A percentile compares a stretch with the other conserved stretches of the same genome.
These are phyloP conservation scores for Dexiosoma caninum DNA, from an alignment of 2,888 invertebrate species.

Conservation along the genomic window DNA sequence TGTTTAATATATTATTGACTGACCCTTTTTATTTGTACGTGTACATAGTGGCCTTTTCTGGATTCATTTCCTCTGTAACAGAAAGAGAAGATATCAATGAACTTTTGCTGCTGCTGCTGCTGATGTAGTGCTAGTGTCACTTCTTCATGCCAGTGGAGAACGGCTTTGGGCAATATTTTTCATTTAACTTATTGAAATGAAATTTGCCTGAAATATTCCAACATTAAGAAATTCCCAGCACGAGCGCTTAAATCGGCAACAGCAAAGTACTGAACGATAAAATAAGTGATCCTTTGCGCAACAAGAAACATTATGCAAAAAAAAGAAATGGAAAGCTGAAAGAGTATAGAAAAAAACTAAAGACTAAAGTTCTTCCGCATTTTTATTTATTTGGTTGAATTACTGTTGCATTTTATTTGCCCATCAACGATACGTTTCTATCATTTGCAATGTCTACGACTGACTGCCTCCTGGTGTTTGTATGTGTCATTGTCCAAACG, in stretches of 20 bases:
- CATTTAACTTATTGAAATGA: conserved; percentile 29
- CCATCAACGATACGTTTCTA: not conserved
- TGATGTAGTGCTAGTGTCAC: not conserved
- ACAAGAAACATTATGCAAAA: not conserved
- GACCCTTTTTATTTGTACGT: not conserved
- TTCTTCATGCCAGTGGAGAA: not conserved
- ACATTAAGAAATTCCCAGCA: conserved; percentile 8
- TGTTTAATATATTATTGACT: conserved; percentile 5
- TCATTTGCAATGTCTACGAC: not conserved
- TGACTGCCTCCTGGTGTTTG: not conserved
- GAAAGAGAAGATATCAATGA: not conserved
- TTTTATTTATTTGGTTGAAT: conserved; percentile 7
- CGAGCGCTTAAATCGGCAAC: not conserved
- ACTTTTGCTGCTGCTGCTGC: not conserved
- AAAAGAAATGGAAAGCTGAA: not conserved
- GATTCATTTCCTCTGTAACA: not conserved
- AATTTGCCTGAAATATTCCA: conserved; percentile 36
- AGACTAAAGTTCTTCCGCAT: too few species aligned
- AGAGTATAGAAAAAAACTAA: conserved; percentile 14
- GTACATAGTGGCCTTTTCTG: not conserved
- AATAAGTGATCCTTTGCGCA: not conserved
- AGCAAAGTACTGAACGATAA: not conserved
- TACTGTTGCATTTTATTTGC: not conserved
- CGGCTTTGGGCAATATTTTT: conserved; percentile 37
- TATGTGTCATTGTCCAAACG: conserved; percentile 18